Base-by-base conservation (phyloP, 2,888 invertebrate species). In the Zhengitettix transpicula region DNA sequence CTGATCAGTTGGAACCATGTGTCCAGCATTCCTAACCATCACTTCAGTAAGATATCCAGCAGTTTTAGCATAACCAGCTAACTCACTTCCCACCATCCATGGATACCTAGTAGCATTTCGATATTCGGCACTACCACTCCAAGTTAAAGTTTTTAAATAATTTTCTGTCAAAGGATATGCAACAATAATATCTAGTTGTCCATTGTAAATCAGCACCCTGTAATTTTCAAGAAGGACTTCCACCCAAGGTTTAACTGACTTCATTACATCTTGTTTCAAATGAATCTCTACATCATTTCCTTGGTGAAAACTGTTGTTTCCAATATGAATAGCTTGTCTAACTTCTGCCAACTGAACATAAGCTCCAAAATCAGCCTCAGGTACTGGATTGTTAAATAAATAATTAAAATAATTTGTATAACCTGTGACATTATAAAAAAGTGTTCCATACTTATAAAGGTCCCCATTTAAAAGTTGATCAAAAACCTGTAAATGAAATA, bases 391-490 rank as follows among this genome's bases (percentile, higher is more conserved):
- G 0, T 82, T 77, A 57, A 81, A 76, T 15, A 92, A 71, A 68
- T 79, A 87, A 70, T 90, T 89, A 69, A 82, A 89, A 67, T 87
- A 87, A 67, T 84, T 85, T 40, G 81, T 74, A 60, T 87, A 87
- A 0, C 90, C 90, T 3, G 89, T 87, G 65, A 82, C 73, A 67
- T 88, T 87, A 64, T 78, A 78, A 68, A 87, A 89, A 14, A 85
- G 68, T 1, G 87, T 83, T 56, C 77, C 69, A 69, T 67, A 64
- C 47, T 75, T 71, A 55, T 74, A 79, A 58, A 84, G 73, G 70
- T 87, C 87, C 16, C 83, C 82, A 67, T 88, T 83, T 47, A 91
- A 72, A 1, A 92, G 72, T 1, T 73, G 71, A 69, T 89, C 87
- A 69, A 89, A 89, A 0, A 67, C 66, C 68, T 70, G 61, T 16